Conservation (phyloP, 2,888 invertebrate species). For the Agrochola lychnidis region DNA sequence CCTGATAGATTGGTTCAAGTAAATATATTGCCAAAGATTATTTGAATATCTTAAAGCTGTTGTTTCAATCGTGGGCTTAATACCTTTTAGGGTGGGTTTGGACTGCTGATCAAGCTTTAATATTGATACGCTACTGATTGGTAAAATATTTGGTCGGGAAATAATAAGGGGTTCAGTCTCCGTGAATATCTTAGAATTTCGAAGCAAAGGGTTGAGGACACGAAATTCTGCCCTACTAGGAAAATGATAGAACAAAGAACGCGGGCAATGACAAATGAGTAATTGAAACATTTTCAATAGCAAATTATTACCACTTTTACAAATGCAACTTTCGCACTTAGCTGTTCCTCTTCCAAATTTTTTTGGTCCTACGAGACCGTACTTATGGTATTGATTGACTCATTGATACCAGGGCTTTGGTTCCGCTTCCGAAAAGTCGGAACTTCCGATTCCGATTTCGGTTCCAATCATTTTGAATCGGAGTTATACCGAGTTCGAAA, state of each 20-base stretch:
- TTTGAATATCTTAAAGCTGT: constrained; percentile 47
- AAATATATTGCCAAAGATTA: constrained; percentile 45
- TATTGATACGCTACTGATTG: constrained; percentile 46
- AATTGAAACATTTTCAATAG: background rate
- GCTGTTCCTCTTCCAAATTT: background rate
- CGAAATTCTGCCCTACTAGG: no score
- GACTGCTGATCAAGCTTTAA: constrained; percentile 42
- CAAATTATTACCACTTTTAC: background rate
- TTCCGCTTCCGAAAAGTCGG: no score
- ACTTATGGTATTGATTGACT: no score
- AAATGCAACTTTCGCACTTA: background rate
- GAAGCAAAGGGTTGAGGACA: background rate
- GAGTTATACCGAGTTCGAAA: no score
- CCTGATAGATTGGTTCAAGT: constrained; percentile 42
- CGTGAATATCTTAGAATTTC: constrained; percentile 8
- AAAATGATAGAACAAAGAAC: background rate
- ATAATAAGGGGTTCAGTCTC: constrained; percentile 20
- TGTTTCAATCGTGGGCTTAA: constrained; percentile 44
- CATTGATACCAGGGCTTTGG: no score
- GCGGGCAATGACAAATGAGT: no score
- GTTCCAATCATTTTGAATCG: no score
- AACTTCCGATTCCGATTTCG: no score
- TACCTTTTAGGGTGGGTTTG: constrained; percentile 11
- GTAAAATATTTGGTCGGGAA: constrained; percentile 34
- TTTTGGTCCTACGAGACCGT: background rate